A percentile compares a stretch with the other conserved stretches of the same genome.
phyloP scores from a whole-genome alignment of 2,888 invertebrate species.

The Cremastinae sp. region DNA sequence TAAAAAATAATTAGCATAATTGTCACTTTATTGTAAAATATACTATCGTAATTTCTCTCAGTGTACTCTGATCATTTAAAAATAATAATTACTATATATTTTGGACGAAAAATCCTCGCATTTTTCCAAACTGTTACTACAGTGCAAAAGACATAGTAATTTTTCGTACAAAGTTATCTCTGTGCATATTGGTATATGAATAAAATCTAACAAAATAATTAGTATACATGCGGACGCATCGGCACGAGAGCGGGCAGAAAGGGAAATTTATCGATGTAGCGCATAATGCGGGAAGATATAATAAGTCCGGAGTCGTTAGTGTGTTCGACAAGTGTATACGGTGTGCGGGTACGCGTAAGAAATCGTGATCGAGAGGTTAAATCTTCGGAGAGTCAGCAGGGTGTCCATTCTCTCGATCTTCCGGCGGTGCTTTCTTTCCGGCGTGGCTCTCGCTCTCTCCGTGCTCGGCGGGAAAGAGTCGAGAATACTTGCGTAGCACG shows the following conservation, averaged over 20 bases:
- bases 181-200: not conserved
- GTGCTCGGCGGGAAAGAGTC: conserved; percentile 61
- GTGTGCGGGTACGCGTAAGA: conserved; percentile 52
- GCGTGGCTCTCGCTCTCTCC: conserved; percentile 20
- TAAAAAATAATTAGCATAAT: too few species aligned
- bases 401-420: conserved; percentile 29
- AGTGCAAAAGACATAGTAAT: too few species aligned
- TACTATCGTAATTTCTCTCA: too few species aligned
- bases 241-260: conserved; percentile 14
- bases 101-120: too few species aligned
- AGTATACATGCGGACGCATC: conserved; percentile 12
- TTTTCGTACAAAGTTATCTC: too few species aligned
- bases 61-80: too few species aligned
- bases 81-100: too few species aligned
- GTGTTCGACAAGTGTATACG: conserved; percentile 58
- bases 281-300: conserved; percentile 35
- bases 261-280: conserved; percentile 31
- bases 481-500: conserved; percentile 77
- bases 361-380: conserved; percentile 61
- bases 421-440: conserved; percentile 43
- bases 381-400: conserved; percentile 59
- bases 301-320: conserved; percentile 56
- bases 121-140: too few species aligned
- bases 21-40: too few species aligned
- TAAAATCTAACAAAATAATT: not conserved